phyloP scores from a whole-genome alignment of 2,888 invertebrate species.

The Teleogryllus oceanicus region DNA sequence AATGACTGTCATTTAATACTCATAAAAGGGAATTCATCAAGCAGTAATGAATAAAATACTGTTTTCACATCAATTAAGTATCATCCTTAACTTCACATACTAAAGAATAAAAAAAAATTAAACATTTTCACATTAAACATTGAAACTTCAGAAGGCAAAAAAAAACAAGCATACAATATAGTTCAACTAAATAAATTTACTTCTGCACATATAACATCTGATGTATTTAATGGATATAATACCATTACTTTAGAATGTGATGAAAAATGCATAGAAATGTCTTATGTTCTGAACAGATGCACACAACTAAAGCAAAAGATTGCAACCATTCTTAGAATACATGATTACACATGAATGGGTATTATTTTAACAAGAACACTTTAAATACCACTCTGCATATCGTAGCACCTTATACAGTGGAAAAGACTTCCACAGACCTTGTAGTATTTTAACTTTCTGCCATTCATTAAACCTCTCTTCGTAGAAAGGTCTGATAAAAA shows the following conservation, averaged over 20 bases:
- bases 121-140: too few species aligned
- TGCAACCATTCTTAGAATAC: not conserved
- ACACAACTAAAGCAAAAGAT: not conserved
- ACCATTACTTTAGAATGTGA: not conserved
- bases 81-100: not conserved
- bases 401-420: not conserved
- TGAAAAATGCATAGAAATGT: not conserved
- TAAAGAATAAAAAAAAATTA: too few species aligned
- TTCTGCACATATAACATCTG: not conserved
- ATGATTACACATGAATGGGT: not conserved
- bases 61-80: not conserved
- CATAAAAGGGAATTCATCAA: not conserved
- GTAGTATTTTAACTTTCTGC: not conserved
- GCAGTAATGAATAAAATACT: slow-evolving; percentile 9
- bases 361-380: not conserved
- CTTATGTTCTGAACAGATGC: not conserved
- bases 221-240: not conserved
- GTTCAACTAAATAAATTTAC: slow-evolving; percentile 11
- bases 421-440: not conserved
- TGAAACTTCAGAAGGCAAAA: not conserved
- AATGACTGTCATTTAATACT: not conserved
- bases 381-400: not conserved
- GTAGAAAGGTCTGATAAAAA: too few species aligned
- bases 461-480: not conserved
- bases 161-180: not conserved